Evolutionary conservation across 2,888 invertebrate genomes (phyloP), one percentile per base, ranked within the genome.

Genomic region (Gisinianus flammeolus): DNA sequence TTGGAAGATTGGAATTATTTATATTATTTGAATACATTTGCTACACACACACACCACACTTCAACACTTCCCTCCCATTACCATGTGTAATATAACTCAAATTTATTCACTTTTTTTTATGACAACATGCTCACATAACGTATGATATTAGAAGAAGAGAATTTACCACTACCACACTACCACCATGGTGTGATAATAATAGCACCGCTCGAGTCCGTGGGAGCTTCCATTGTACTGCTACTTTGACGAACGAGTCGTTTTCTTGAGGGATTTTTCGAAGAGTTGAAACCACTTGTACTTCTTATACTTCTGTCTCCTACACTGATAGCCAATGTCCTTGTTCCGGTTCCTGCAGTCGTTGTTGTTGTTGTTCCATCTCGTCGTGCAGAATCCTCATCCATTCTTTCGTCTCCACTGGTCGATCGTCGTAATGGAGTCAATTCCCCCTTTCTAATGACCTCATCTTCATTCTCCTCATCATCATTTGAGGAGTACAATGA

Each of bases 181-280:
- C 94, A 94, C 95, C 95, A 95, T 87, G 94, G 94, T 0, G 94
- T 93, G 90, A 95, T 91, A 86, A 92, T 93, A 87, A 95, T 92
- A 72, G 91, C 91, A 19, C 95, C 95, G 85, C 93, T 92, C 0
- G 91, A 89, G 84, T 93, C 92, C 79, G 92, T 90, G 81, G 94
- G 94, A 0, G 94, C 94, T 85, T 95, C 94, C 90, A 95, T 91
- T 16, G 91, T 89, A 87, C 94, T 94, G 87, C 94, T 94, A 67
- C 81, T 90, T 87, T 95, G 95, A 10, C 94, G 90, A 12, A 92
- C 92, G 52, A 95, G 87, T 85, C 91, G 90, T 76, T 78, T 80
- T 69, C 81, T 68, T 54, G 31, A 8, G 0, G 30, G 69, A 28
- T 31, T 73, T 16, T 30, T 24, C 8, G 68, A 26, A 35, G 52